Percentiles rank a stretch among this genome's conserved stretches.
These are phyloP conservation scores for Albula goreensis DNA, from an alignment of 2,113 vertebrate species.

Conservation along the genomic window DNA sequence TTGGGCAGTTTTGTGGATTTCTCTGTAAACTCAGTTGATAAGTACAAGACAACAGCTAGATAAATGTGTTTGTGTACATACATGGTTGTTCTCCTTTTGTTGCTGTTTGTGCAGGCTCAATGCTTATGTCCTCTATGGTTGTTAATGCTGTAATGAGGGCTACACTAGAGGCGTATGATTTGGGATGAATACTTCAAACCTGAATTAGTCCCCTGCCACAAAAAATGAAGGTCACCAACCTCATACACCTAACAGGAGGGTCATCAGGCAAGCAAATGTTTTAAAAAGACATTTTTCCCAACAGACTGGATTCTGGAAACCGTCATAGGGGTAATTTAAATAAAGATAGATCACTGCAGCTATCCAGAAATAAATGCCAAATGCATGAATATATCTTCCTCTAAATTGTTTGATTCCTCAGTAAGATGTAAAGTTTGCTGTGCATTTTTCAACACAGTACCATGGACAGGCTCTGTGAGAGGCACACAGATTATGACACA, in stretches of 20 bases:
- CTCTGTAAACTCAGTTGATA: not conserved
- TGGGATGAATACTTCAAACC: not conserved
- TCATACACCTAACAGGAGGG: not conserved
- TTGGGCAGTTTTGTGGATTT: not conserved
- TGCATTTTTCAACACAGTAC: not conserved
- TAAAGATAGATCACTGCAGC: not conserved
- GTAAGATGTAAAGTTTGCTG: not conserved
- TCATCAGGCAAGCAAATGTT: not conserved
- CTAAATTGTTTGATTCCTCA: not conserved
- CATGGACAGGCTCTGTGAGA: too few relatives aligned
- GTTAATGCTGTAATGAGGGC: not conserved
- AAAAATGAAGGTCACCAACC: not conserved
- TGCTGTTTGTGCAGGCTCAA: too few relatives aligned
- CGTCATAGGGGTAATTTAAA: not conserved
- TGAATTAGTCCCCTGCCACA: not conserved
- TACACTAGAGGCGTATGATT: not conserved
- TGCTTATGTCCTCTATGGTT: not conserved
- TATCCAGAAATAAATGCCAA: not conserved
- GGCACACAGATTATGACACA: too few relatives aligned
- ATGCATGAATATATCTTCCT: not conserved
- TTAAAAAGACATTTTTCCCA: not conserved
- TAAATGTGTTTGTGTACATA: not conserved
- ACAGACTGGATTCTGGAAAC: not conserved
- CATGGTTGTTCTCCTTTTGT: too few relatives aligned
- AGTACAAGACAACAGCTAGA: not conserved